Evolutionary conservation across 2,113 vertebrate species (phyloP), one percentile per base, ranked within the genome.

Genomic region (Balaeniceps rex): DNA sequence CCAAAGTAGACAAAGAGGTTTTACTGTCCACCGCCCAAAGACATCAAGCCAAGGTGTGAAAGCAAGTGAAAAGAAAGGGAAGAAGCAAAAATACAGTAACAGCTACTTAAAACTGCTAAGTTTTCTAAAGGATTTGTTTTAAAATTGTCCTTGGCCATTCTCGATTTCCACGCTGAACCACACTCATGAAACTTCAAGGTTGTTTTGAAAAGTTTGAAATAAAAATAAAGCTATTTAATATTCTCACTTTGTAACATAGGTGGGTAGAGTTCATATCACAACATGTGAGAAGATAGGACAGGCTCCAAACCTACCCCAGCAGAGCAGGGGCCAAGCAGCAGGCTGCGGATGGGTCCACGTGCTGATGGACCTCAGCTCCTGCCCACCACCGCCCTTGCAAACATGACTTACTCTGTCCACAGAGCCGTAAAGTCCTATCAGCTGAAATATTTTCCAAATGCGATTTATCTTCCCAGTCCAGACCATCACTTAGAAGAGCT

Each of bases 201-300:
- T 51, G 9, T 24, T 87, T 47, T 36, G 60, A 38, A 74, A 85
- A 24, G 42, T 33, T 3, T 44, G 46, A 47, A 87, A 38, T 54
- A 72, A 65, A 57, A 92, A 76, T 11, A 19, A 52, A 64, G 29
- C 15, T 25, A 14, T 34, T 54, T 31, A 34, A 69, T 46, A 74
- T 6, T 23, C 49, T 42, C 12, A 12, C 40, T 70, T 51, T 36
- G 34, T 60, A 14, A 42, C 55, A 33, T 0, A 52, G 12, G 17
- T 31, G 25, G 25, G 26, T 23, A 44, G 22, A 75, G 57, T 19
- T 75, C 22, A 14, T 57, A 58, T 44, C 51, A 40, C 33, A 24
- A n/a, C 23, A 8, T 0, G 0, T 5, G 42, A 66, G 71, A 40
- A 69, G 34, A 0, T 9, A 14, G 44, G 66, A 65, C 1, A 8